Evolutionary conservation across 2,888 invertebrate species (phyloP), one percentile per base, ranked within the genome.

Genomic region (Epistrophe eligans): DNA sequence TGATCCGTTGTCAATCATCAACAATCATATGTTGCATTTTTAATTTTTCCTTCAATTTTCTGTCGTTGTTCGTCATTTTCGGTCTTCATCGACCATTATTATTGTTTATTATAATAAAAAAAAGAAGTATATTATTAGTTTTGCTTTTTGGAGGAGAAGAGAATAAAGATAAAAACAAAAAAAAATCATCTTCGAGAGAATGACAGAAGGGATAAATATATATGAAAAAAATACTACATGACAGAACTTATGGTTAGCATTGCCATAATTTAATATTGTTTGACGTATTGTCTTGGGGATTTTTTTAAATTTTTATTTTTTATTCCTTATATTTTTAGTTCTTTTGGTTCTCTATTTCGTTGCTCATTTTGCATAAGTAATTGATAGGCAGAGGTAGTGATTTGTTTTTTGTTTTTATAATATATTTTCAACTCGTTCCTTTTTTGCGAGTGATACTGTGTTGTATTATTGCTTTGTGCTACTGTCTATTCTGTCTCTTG

Each of bases 1-100:
- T 81, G 84, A 84, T 83, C 83, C 79, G 76, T 83, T 87, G 87
- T 87, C 87, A 83, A 79, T 83, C 83, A 72, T 40, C 48, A 45
- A 35, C 72, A 83, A 79, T 87, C 87, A 87, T 87, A 83, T 79
- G 87, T 79, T 87, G 87, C 87, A 87, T 87, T 87, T 87, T 83
- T 79, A 87, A 83, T 87, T 82, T 87, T 77, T 24, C 55, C 40
- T 70, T 70, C 55, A 77, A 67, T 79, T 73, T 77, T 77, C 82
- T 85, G 85, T 82, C 87, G 66, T 40, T 83, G 72, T 76, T 83
- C 62, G 62, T 87, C 83, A 83, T 87, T 79, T 85, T 85, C 82
- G 77, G 73, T 84, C 70, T 76, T 74, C 84, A 71, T 50, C 79
- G 74, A 66, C 74, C 77, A 77, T 84, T 81, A 80, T 77, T 84